Conservation (phyloP, 2,888 invertebrate genomes). For the Ochropacha duplaris region DNA sequence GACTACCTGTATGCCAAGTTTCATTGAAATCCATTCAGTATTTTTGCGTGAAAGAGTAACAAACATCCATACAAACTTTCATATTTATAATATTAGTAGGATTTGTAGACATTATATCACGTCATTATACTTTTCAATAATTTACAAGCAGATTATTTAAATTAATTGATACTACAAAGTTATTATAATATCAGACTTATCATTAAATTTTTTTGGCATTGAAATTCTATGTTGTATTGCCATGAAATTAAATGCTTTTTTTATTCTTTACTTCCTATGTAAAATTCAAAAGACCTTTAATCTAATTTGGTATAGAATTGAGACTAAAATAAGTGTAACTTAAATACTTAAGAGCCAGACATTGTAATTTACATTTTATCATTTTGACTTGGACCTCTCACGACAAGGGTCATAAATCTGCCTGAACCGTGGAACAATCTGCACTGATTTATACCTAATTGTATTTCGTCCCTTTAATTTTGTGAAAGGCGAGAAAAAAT, state of each 20-base stretch:
- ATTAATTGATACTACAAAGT: not conserved
- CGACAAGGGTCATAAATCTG: conserved; percentile 22
- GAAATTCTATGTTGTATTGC: too few species aligned
- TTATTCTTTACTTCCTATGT: too few species aligned
- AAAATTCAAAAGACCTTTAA: not conserved
- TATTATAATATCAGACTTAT: not conserved
- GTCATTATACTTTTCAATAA: too few species aligned
- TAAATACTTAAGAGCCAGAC: conserved; percentile 1
- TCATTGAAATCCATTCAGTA: too few species aligned
- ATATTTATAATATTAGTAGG: too few species aligned
- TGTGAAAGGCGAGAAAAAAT: not conserved
- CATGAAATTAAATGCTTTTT: too few species aligned
- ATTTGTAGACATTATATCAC: too few species aligned
- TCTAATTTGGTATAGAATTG: not conserved
- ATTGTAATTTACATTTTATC: conserved; percentile 29
- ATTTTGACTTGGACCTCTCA: conserved; percentile 14
- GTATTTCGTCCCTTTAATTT: conserved; percentile 5
- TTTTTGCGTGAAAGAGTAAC: too few species aligned
- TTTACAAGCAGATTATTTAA: not conserved
- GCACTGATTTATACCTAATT: conserved; percentile 7
- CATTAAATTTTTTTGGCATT: too few species aligned
- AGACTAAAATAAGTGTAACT: not conserved
- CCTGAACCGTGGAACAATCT: conserved; percentile 10
- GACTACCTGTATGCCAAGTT: too few species aligned
- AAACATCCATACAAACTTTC: too few species aligned